These are phyloP conservation scores for Elephantulus edwardii DNA, from an alignment of 2,113 vertebrate genomes.

Conservation along the genomic window DNA sequence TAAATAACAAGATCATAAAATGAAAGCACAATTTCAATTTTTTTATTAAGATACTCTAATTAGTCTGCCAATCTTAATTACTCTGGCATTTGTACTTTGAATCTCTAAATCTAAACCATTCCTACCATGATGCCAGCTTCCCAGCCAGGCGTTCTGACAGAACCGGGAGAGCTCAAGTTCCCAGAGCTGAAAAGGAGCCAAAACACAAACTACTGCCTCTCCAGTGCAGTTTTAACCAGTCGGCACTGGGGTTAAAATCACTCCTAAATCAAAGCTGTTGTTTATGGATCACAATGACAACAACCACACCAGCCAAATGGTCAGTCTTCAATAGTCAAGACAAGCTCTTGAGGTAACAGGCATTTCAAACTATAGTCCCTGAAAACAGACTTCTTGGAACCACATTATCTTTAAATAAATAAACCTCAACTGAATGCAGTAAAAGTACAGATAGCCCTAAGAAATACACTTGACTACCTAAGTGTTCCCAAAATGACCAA, in stretches of 20 bases:
- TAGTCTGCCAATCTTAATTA: constrained; percentile 37
- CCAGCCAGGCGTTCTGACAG: constrained; percentile 34
- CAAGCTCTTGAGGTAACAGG: constrained; percentile 42
- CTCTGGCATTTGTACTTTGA: not conserved
- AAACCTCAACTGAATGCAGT: constrained; percentile 63
- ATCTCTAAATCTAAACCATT: constrained; percentile 53
- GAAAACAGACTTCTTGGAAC: constrained; percentile 67
- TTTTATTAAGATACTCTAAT: not conserved
- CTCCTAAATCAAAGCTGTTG: constrained; percentile 39
- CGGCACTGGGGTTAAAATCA: constrained; percentile 22
- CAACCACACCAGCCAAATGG: not conserved
- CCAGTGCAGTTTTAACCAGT: not conserved
- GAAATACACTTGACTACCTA: constrained; percentile 42
- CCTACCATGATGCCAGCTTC: not conserved
- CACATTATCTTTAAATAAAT: constrained; percentile 72
- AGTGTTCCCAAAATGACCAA: constrained; percentile 66
- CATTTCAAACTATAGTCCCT: constrained; percentile 47
- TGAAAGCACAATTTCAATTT: not conserved
- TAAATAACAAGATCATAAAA: not conserved
- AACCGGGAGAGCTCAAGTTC: constrained; percentile 44
- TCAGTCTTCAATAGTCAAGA: constrained; percentile 7
- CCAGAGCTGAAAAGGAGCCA: not conserved
- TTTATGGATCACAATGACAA: constrained; percentile 49
- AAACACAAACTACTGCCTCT: not conserved
- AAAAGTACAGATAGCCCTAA: constrained; percentile 61